Base-by-base conservation (phyloP, 1,140 invertebrate species). In the Zaprionus gabonicus region DNA sequence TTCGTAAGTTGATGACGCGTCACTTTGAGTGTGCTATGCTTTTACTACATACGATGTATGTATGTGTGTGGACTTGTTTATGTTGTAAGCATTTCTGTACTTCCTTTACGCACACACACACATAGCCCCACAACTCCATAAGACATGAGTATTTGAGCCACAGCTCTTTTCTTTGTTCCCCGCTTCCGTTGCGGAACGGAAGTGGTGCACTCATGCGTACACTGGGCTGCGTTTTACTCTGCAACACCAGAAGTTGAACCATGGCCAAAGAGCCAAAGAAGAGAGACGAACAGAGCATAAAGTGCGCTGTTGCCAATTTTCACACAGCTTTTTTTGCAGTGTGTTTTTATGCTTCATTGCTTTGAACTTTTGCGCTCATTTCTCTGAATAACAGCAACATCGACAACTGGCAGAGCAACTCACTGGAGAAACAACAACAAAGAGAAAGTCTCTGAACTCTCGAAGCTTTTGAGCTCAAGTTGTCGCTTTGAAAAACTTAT, bases 201-300 rank as follows among this genome's bases (percentile, higher is more conserved):
- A 91, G 88, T 91, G 77, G 72, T 82, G 81, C 88, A 91, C 82
- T 91, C 81, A 91, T 79, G 88, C 88, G 80, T 91, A 69, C 56
- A 51, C 27, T 3, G 81, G 36, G 58, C 34, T 1, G 81, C 53
- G 76, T 83, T 79, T 71, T 57, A 71, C 69, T 82, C 67, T 81
- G 75, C 75, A 88, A 88, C 59, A 78, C 71, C 9, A 34, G 31
- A 58, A 65, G 58, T 31, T 51, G 73, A 72, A 56, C 69, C 69
- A 72, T 56, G 46, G 49, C 38, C 76, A 60, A 25, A 80, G 17
- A 72, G 20, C 25, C 59, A 62, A 75, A 58, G 27, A 51, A 58
- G 59, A 64, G 56, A 59, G 70, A 38, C 36, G 36, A n/a, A n/a
- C 15, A 51, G 46, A 31, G 58, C 34, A 66, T 46, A 62, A 55